phyloP scores from a whole-genome alignment of 2,797 vertebrate genomes.

The Tiaroga cobitis region DNA sequence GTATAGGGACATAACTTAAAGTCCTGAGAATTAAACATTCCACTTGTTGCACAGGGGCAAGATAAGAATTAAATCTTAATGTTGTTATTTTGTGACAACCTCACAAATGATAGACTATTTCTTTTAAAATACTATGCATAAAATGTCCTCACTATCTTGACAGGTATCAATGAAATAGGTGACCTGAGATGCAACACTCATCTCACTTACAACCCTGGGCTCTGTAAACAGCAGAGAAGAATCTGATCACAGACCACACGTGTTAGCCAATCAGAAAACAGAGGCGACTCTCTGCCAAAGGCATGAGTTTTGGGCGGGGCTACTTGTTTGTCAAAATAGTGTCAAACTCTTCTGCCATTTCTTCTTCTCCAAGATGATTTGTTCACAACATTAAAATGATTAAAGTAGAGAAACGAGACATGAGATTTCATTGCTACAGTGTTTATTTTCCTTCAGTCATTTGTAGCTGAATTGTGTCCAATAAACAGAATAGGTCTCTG shows the following conservation, averaged over 20 bases:
- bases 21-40: not conserved
- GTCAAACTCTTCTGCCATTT: not conserved
- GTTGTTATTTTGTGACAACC: not conserved
- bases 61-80: not conserved
- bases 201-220: not conserved
- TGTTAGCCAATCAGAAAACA: not conserved
- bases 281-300: not conserved
- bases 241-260: not conserved
- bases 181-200: not conserved
- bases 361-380: not conserved
- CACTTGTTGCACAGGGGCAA: not conserved
- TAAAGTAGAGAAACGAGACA: not conserved
- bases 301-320: not conserved
- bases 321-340: not conserved
- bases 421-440: conserved; percentile 52
- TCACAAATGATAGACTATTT: not conserved
- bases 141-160: not conserved
- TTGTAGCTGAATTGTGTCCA: conserved; percentile 45
- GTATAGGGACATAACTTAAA: not conserved
- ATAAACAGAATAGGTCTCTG: conserved; percentile 56
- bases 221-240: not conserved
- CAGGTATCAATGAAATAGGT: not conserved
- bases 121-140: not conserved
- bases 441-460: conserved; percentile 59
- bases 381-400: not conserved